Conservation (phyloP, 2,113 vertebrate genomes). For the Microcebus jonahi region DNA sequence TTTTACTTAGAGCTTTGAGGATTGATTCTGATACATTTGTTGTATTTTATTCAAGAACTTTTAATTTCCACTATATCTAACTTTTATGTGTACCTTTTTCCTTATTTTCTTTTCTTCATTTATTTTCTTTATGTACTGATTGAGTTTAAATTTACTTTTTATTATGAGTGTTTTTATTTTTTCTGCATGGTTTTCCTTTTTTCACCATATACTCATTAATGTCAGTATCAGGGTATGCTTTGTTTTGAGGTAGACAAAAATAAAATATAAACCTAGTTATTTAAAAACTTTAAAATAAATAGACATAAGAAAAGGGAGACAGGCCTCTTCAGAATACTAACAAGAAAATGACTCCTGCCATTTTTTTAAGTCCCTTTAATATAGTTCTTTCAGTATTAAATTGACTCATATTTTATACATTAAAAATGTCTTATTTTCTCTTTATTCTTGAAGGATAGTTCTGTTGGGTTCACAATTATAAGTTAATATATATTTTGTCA, state of each 20-base stretch:
- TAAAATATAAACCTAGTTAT: not conserved
- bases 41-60: not conserved
- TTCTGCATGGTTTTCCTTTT: not conserved
- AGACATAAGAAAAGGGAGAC: not conserved
- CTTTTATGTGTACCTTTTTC: not conserved
- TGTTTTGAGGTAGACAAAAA: not conserved
- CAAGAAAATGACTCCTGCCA: not conserved
- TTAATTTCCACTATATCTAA: not conserved
- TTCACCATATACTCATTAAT: not conserved
- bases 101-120: not conserved
- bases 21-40: not conserved
- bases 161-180: not conserved
- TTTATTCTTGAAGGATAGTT: not conserved
- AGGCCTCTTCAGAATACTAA: not conserved
- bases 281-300: not conserved
- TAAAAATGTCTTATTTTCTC: not conserved
- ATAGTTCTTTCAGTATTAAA: not conserved
- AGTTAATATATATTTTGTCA: not conserved
- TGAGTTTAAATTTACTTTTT: constrained; percentile 1
- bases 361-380: not conserved
- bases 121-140: not conserved
- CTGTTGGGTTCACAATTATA: not conserved
- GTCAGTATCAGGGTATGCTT: not conserved
- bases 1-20: not conserved
- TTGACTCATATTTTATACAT: not conserved